phyloP scores from a whole-genome alignment of 1,140 invertebrate species.

The Pachypeltis micranthus region DNA sequence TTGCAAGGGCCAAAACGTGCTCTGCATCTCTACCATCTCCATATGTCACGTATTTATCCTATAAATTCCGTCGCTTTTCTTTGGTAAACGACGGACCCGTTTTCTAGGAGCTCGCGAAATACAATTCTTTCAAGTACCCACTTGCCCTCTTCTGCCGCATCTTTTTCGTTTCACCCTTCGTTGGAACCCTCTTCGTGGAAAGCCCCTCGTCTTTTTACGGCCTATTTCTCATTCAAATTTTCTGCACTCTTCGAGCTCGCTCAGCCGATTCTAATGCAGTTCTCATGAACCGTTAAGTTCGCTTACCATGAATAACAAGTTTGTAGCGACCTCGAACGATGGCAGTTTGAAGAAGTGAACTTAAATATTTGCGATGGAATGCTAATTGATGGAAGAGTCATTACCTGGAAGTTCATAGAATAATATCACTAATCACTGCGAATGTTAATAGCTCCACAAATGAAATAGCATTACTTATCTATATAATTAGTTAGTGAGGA shows the following conservation, averaged over 20 bases:
- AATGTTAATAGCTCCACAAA: too few species aligned
- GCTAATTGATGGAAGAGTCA: too few species aligned
- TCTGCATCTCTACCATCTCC: neutral
- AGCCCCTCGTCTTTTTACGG: too few species aligned
- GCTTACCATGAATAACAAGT: neutral
- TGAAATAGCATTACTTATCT: too few species aligned
- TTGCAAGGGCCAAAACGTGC: constrained; percentile 8
- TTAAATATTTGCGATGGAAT: too few species aligned
- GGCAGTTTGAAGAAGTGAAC: too few species aligned
- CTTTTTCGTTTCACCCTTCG: neutral
- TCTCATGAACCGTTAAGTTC: neutral
- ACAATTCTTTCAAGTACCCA: constrained; percentile 2
- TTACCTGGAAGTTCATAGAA: too few species aligned
- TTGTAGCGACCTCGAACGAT: too few species aligned
- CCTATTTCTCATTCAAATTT: constrained; percentile 1
- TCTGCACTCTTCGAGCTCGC: neutral
- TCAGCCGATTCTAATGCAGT: neutral
- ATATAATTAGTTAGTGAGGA: too few species aligned
- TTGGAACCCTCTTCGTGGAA: neutral
- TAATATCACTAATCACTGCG: too few species aligned
- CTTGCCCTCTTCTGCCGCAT: neutral
- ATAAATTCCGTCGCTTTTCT: constrained; percentile 8
- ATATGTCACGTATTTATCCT: constrained; percentile 16
- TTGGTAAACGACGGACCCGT: neutral
- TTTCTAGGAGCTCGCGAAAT: neutral